Evolutionary conservation across 2,113 vertebrate species (phyloP).

Genomic region (Hippocampus zosterae): DNA sequence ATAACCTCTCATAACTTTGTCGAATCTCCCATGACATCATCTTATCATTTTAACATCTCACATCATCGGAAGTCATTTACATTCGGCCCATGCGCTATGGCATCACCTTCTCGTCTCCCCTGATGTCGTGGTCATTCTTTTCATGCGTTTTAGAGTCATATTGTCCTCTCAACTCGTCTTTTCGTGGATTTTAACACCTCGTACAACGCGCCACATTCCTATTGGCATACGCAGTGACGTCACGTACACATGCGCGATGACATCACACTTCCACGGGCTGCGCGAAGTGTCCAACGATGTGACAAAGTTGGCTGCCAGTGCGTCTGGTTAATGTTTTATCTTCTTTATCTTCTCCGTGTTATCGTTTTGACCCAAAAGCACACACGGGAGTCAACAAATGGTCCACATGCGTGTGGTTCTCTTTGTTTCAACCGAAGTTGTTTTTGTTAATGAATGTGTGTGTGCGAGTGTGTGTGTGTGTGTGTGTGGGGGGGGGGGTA

Average conservation of each 20-base stretch:
- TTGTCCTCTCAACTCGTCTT: too few relatives aligned
- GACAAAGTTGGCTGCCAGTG: background rate
- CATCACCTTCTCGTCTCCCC: background rate
- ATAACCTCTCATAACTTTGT: background rate
- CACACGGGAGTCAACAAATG: background rate
- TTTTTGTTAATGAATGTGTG: background rate
- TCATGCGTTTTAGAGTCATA: background rate
- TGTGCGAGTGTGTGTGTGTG: background rate
- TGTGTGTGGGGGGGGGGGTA: constrained; percentile 15
- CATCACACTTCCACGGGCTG: background rate
- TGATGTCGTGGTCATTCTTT: background rate
- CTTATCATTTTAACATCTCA: background rate
- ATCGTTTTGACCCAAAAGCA: background rate
- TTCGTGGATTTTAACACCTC: too few relatives aligned
- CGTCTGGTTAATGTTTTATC: constrained; percentile 7
- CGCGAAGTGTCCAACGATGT: background rate
- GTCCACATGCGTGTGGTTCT: too few relatives aligned
- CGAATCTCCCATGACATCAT: background rate
- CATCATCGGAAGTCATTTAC: background rate
- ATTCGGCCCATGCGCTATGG: background rate
- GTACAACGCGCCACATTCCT: too few relatives aligned
- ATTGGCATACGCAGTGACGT: background rate
- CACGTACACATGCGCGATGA: background rate
- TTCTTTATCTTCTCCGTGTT: background rate
- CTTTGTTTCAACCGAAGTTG: background rate